phyloP scores from a whole-genome alignment of 2,797 vertebrate genomes.

The Chaetophractus vellerosus region DNA sequence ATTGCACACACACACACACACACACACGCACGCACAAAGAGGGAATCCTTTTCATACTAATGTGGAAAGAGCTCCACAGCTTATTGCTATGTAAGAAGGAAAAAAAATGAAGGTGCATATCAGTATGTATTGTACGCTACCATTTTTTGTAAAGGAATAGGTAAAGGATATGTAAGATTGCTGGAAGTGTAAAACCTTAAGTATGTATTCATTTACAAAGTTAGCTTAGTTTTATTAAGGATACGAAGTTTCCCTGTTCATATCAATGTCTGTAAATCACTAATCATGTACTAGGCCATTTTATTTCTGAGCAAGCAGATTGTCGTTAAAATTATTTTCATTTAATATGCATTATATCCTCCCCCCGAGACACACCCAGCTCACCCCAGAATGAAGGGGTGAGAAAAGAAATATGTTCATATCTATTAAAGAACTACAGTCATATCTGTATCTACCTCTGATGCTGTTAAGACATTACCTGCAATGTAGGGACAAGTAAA shows the following conservation, averaged over 20 bases:
- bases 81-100: no score
- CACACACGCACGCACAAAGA: no score
- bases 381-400: neutral
- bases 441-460: no score
- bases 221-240: neutral
- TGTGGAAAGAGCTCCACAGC: neutral
- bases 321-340: neutral
- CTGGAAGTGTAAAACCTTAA: no score
- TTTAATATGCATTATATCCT: neutral
- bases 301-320: neutral
- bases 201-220: neutral
- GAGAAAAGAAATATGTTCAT: neutral
- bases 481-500: neutral
- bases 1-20: neutral
- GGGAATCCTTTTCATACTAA: neutral
- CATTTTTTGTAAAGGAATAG: accelerated
- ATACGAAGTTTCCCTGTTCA: neutral
- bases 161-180: no score
- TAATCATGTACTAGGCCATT: neutral
- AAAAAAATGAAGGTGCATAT: neutral
- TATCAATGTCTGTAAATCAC: neutral
- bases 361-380: no score
- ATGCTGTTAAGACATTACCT: neutral
- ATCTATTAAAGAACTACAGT: neutral
- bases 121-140: neutral